phyloP scores from a whole-genome alignment of 2,113 vertebrate genomes.

The Piaya cayana region DNA sequence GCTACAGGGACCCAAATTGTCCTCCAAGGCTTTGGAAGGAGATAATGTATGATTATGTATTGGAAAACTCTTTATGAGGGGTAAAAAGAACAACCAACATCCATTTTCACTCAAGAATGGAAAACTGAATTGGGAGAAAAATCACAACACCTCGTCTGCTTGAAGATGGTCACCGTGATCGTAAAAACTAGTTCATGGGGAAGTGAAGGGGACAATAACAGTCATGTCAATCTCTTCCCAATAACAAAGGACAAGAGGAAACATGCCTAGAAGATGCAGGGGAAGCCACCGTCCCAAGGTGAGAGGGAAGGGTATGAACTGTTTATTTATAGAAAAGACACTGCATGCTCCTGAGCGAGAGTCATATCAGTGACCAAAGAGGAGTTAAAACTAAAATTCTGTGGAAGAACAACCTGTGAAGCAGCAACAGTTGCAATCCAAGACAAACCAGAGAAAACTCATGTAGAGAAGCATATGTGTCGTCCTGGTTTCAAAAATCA shows the following conservation, averaged over 20 bases:
- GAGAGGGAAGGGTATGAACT: neutral
- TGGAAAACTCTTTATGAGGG: neutral
- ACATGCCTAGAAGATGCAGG: neutral
- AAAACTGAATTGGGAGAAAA: neutral
- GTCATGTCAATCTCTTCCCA: neutral
- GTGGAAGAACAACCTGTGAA: neutral
- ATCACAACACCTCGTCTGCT: neutral
- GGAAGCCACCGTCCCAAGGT: neutral
- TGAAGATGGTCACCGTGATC: rapidly evolving
- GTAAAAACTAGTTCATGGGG: neutral
- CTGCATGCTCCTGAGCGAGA: neutral
- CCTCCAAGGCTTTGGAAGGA: neutral
- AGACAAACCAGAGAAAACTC: neutral
- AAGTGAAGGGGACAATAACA: neutral
- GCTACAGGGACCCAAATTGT: neutral
- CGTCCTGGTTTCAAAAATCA: neutral
- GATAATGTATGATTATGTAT: neutral
- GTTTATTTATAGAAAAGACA: neutral
- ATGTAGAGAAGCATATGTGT: rapidly evolving
- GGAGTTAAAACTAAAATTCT: neutral
- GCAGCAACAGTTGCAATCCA: neutral
- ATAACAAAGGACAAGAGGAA: neutral
- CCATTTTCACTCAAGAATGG: rapidly evolving
- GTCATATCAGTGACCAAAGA: neutral
- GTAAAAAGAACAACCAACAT: neutral